Conservation (phyloP, 2,113 vertebrate species). For the Eonycteris spelaea region DNA sequence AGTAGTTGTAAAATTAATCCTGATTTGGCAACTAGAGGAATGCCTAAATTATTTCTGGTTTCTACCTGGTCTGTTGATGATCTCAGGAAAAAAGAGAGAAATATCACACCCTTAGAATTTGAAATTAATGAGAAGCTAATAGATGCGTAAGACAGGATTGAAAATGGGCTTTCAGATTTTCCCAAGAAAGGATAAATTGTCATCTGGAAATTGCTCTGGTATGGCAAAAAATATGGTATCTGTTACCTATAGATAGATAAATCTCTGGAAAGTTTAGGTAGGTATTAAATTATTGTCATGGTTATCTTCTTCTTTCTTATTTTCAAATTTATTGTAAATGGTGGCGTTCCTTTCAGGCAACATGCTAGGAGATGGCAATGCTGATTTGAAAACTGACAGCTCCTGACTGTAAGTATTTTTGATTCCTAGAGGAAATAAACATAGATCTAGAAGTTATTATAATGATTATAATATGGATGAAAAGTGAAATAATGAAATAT, state of each 20-base stretch:
- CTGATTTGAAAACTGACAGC: not conserved
- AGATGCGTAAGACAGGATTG: accelerated
- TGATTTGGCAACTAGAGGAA: not conserved
- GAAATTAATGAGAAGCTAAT: not conserved
- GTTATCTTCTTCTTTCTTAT: not conserved
- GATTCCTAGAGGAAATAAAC: not conserved
- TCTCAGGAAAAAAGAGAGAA: not conserved
- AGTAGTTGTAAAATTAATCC: not conserved
- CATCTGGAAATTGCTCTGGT: not conserved
- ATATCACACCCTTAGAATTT: not conserved
- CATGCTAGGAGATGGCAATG: not conserved
- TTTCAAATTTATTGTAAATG: not conserved
- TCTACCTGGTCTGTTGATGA: not conserved
- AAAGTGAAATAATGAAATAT: not conserved
- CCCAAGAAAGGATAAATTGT: not conserved
- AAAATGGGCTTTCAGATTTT: not conserved
- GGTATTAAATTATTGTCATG: not conserved
- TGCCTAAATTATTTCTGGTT: not conserved
- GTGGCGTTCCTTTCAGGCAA: not conserved
- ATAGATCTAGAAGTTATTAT: not conserved
- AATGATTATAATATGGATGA: not conserved
- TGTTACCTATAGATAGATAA: not conserved
- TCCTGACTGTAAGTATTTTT: not conserved
- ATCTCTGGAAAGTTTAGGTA: not conserved
- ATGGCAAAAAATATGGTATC: not conserved